Conservation (phyloP, 2,113 vertebrate species). For the Urocynchramus pylzowi region DNA sequence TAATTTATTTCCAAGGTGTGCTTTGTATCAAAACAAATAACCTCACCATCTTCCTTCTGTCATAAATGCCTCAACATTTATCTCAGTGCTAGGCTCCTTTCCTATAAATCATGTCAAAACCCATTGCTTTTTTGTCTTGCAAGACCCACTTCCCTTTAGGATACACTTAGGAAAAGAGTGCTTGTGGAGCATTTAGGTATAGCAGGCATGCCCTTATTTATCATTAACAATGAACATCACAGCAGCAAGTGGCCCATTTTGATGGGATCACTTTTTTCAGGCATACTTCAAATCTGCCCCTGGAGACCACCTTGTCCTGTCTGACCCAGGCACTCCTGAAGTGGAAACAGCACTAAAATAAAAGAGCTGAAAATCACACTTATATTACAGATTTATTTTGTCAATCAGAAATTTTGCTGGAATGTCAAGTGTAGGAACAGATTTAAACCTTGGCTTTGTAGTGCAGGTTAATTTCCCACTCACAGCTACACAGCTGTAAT, state of each 20-base stretch:
- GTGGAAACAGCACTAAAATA: not conserved
- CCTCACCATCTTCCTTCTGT: not conserved
- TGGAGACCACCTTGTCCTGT: not conserved
- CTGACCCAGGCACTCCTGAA: not conserved
- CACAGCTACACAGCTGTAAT: not conserved
- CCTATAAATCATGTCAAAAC: not conserved
- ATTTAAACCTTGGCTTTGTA: not conserved
- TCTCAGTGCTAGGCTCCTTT: not conserved
- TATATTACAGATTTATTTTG: not conserved
- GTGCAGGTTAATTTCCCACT: not conserved
- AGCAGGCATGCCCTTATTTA: not conserved
- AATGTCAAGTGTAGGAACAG: not conserved
- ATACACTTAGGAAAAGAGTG: not conserved
- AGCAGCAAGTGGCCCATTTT: not conserved
- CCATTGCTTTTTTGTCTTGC: not conserved
- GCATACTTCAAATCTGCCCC: not conserved
- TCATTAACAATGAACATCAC: not conserved
- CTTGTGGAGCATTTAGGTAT: not conserved
- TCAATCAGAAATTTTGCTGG: not conserved
- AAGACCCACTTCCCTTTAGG: not conserved
- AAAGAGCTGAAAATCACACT: not conserved
- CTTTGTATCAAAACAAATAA: not conserved
- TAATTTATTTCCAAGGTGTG: accelerated
- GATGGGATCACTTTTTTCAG: not conserved
- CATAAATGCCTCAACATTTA: not conserved